Evolutionary conservation across 2,113 vertebrate genomes (phyloP).

Genomic region (Neogobius melanostomus): DNA sequence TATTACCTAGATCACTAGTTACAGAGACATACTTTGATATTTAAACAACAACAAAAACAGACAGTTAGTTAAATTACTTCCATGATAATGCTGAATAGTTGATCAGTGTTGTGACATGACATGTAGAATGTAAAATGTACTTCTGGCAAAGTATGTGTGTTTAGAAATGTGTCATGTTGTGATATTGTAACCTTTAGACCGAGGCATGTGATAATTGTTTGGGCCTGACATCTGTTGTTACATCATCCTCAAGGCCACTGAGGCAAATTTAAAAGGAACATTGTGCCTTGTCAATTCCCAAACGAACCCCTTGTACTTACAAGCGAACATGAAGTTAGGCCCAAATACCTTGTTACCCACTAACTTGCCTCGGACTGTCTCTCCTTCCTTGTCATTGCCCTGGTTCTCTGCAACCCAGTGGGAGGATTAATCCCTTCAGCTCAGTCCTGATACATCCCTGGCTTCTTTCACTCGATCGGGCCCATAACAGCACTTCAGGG

Average conservation of each 20-base stretch:
- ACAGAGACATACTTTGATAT: too few relatives aligned
- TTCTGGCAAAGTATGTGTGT: background rate
- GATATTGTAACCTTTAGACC: background rate
- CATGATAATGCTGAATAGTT: too few relatives aligned
- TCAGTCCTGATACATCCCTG: conserved; percentile 9
- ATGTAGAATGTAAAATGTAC: background rate
- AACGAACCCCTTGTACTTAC: background rate
- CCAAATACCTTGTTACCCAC: conserved; percentile 2
- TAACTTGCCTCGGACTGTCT: conserved; percentile 3
- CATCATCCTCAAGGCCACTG: background rate
- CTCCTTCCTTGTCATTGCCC: conserved; percentile 17
- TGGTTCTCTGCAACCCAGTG: conserved; percentile 20
- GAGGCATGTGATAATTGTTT: background rate
- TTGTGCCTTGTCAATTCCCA: background rate
- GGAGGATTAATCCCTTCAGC: conserved; percentile 37
- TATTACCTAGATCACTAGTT: too few relatives aligned
- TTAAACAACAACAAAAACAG: too few relatives aligned
- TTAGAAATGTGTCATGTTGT: background rate
- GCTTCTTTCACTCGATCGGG: conserved; percentile 13
- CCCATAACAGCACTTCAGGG: conserved; percentile 22
- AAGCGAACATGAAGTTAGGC: conserved; percentile 1
- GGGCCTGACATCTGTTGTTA: background rate
- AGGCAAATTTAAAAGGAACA: background rate
- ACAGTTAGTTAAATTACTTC: too few relatives aligned
- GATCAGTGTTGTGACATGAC: background rate